Evolutionary conservation across 2,113 vertebrate species (phyloP), one percentile per base, ranked within the genome.

Genomic region (Gnathonemus echidnorhynchus): DNA sequence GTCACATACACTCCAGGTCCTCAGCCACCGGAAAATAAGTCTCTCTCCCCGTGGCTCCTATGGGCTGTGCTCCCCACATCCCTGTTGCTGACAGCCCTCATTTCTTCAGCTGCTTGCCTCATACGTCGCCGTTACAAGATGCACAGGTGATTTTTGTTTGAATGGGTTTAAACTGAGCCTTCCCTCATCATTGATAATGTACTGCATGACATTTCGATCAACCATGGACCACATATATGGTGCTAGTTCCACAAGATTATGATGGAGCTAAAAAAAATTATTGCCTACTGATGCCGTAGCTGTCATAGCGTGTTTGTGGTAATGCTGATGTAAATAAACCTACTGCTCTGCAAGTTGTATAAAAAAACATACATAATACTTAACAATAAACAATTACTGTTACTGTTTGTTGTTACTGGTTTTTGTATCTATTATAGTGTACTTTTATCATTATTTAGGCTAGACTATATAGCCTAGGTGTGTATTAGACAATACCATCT

Each of bases 101-200:
- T 94, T 66, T 13, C 86, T 19, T 4, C 74, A 2, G 53, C 4
- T 3, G 45, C 92, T 13, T 92, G 74, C 62, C 1, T 35, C 80
- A 19, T 89, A 24, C 52, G 86, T 0, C n/a, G 0, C 6, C 90
- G 85, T 24, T 86, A 91, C 91, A 89, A 17, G 3, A 93, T 91
- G 88, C 92, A 87, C 86, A 91, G 93, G 95, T 94, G 88, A 89
- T 91, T 56, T 15, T 48, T 48, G 19, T 13, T 46, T 45, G 80
- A 45, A 24, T 85, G 80, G 19, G 35, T 39, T 45, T 21, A 42
- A 83, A 83, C 19, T 8, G 15, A 45, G 19, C 5, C n/a, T 70
- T 45, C 15, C 42, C 15, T 45, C 31, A 24, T 83, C 19, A 42
- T 45, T 45, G 19, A 83, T 15, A 83, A 45, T 45, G 31, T 49